These are phyloP conservation scores for Eugnorisma glareosa DNA, from an alignment of 2,888 invertebrate species.

Conservation along the genomic window DNA sequence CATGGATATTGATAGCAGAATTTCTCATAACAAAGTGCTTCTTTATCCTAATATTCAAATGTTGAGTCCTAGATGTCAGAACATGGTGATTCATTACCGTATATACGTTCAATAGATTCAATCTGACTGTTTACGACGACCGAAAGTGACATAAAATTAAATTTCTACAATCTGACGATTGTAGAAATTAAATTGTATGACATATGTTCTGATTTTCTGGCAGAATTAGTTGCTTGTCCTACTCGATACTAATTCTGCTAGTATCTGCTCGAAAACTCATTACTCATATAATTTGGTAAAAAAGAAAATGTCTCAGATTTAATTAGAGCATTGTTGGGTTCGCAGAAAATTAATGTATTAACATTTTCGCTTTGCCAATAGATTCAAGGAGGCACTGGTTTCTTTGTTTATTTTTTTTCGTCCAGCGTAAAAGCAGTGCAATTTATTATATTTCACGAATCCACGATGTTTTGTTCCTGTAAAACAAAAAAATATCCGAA, in stretches of 20 bases:
- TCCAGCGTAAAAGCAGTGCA: conserved; percentile 21
- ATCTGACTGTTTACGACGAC: background rate
- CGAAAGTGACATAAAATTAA: background rate
- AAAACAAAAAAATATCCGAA: conserved; percentile 58
- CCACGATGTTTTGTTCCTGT: conserved; percentile 57
- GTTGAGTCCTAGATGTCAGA: background rate
- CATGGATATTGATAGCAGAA: conserved; percentile 11
- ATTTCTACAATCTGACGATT: too few species aligned
- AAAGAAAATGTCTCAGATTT: conserved; percentile 18
- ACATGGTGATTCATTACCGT: background rate
- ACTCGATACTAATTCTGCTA: background rate
- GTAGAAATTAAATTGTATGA: too few species aligned
- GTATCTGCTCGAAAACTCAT: conserved; percentile 1
- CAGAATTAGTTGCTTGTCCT: background rate
- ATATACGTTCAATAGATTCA: background rate
- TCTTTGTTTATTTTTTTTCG: conserved; percentile 36
- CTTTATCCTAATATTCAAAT: background rate
- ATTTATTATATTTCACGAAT: conserved; percentile 52
- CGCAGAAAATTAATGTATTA: conserved; percentile 21
- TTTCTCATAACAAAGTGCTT: background rate
- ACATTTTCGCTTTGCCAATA: conserved; percentile 30
- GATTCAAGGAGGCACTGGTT: conserved; percentile 16
- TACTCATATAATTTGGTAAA: conserved; percentile 1
- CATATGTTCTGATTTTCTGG: background rate
- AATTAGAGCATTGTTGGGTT: conserved; percentile 29